Evolutionary conservation across 1,140 invertebrate genomes (phyloP).

Genomic region (Ooceraea biroi): DNA sequence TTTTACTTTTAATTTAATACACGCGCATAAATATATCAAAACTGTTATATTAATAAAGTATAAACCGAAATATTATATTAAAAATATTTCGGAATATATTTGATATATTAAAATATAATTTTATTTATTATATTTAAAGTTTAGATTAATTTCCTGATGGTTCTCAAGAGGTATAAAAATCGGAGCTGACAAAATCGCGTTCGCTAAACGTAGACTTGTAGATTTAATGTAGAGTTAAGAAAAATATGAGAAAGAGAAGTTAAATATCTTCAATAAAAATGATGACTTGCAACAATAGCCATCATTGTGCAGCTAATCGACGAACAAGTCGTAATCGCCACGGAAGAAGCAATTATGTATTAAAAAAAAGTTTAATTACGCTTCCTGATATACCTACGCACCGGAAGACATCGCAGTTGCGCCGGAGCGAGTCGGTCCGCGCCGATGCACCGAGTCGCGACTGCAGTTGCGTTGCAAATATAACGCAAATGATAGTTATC

Average conservation of each 20-base stretch:
- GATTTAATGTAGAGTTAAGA: neutral
- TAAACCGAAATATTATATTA: too few relatives aligned
- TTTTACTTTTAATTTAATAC: too few relatives aligned
- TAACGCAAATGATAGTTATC: neutral
- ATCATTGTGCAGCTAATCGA: conserved; percentile 56
- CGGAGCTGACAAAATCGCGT: neutral
- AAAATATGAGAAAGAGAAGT: neutral
- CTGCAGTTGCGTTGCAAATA: neutral
- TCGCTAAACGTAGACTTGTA: neutral
- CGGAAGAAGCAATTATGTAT: conserved; percentile 73
- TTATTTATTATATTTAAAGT: neutral
- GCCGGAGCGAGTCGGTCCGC: neutral
- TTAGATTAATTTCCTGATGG: neutral
- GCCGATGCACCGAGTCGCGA: conserved; percentile 1
- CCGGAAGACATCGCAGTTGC: conserved; percentile 39
- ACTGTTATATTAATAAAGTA: too few relatives aligned
- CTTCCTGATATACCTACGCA: conserved; percentile 65
- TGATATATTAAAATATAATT: neutral
- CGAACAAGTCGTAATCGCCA: conserved; percentile 54
- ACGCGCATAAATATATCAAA: too few relatives aligned
- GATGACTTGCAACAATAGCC: conserved; percentile 56
- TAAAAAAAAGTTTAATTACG: conserved; percentile 70
- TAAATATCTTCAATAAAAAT: conserved; percentile 57
- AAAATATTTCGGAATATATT: too few relatives aligned
- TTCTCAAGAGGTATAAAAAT: neutral